Conservation (phyloP, 1,140 invertebrate species). For the Lepidurus packardi region DNA sequence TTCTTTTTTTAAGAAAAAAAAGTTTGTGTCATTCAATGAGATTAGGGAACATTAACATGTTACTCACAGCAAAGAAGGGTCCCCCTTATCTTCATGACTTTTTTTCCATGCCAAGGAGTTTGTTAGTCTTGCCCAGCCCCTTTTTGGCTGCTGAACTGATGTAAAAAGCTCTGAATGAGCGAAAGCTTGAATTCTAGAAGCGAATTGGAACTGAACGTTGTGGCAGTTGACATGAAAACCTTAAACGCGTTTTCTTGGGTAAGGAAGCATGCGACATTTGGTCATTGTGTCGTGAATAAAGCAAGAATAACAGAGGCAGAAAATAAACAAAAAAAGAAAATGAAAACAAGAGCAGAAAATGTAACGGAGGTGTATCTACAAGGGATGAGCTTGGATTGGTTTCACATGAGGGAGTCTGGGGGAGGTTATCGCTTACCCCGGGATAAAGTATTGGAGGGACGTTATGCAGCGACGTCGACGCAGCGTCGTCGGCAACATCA, state of each 20-base stretch:
- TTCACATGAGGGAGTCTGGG: background rate
- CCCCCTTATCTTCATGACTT: no score
- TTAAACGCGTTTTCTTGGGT: background rate
- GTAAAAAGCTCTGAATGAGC: background rate
- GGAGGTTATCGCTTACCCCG: background rate
- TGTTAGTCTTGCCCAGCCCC: background rate
- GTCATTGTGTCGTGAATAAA: background rate
- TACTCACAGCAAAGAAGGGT: no score
- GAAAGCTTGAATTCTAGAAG: background rate
- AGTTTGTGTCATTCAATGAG: no score
- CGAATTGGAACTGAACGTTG: background rate
- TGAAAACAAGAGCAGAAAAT: no score
- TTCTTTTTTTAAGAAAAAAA: no score
- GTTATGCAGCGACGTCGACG: background rate
- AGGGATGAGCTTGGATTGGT: constrained; percentile 5
- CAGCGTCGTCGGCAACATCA: constrained; percentile 20
- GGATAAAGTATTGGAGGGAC: background rate
- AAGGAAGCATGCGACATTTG: background rate
- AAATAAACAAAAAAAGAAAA: no score
- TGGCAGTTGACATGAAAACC: background rate
- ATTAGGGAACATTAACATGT: no score
- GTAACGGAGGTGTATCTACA: background rate
- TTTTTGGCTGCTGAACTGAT: background rate
- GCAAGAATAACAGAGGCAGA: background rate
- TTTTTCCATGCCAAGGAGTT: background rate